Conservation (phyloP, 2,888 invertebrate species). For the Sarcophaga carnaria region DNA sequence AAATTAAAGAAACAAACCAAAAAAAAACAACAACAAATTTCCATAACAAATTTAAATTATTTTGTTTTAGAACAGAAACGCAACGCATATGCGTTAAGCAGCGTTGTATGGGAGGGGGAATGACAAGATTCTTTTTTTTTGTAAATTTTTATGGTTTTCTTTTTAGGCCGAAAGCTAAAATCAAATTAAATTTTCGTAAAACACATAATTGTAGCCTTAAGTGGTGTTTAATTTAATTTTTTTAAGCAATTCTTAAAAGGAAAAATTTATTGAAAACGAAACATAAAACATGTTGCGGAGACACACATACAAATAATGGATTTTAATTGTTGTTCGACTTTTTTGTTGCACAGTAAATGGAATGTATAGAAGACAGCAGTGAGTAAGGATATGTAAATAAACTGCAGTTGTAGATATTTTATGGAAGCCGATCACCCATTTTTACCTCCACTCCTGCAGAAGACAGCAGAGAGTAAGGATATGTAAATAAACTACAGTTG, state of each 20-base stretch:
- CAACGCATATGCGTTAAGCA: background rate
- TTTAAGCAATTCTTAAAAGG: slow-evolving; percentile 13
- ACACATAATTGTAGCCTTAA: slow-evolving; percentile 9
- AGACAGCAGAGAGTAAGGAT: no score
- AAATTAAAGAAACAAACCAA: slow-evolving; percentile 4
- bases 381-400: no score
- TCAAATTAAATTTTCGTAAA: slow-evolving; percentile 22
- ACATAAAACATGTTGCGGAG: background rate
- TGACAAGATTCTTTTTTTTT: background rate
- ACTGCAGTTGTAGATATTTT: no score
- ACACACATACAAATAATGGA: no score
- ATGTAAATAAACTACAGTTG: no score
- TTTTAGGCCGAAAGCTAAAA: slow-evolving; percentile 38
- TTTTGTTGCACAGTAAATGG: background rate
- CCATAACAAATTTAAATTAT: background rate
- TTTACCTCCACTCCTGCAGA: no score
- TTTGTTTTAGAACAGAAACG: slow-evolving; percentile 31
- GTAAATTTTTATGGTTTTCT: slow-evolving; percentile 1
- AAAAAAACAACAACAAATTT: slow-evolving; percentile 1
- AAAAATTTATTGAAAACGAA: background rate
- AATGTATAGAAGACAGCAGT: no score
- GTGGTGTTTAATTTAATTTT: slow-evolving; percentile 11
- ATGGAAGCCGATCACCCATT: no score
- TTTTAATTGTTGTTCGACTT: background rate
- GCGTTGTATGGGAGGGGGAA: no score